Evolutionary conservation across 2,113 vertebrate genomes (phyloP), one percentile per base, ranked within the genome.

Genomic region (Colossoma macropomum): DNA sequence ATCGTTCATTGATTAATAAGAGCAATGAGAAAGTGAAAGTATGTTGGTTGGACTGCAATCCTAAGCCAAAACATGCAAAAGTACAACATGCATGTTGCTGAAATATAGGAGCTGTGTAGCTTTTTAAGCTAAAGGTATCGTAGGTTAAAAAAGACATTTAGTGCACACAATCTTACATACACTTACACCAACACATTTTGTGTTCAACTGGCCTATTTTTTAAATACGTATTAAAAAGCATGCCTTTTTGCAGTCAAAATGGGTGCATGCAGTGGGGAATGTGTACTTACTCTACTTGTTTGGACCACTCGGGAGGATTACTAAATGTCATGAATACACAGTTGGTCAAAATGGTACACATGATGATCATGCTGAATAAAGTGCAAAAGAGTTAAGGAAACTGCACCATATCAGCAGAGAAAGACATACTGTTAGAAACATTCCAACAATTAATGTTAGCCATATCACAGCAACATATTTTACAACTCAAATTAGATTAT

Each of bases 251-350:
- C 7, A 23, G 8, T 19, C 21, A 23, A 21, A 21, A 6, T 21
- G 30, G 19, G 50, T 72, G 8, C 45, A 86, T 87, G 82, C 45
- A 48, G 50, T 81, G 34, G 23, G 13, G 50, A 56, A 75, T 11
- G 6, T 17, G 50, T 92, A 94, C 91, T 97, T 94, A 97, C 96
- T 97, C 96, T 91, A 97, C 96, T 90, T 97, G 96, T 93, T 97
- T 97, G 6, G 96, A 96, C 96, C 96, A 97, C 25, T 97, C 96
- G 0, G 96, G 96, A 59, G 96, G 96, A 92, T 97, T 96, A 92
- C 95, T 97, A 93, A 97, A 96, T 88, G 96, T 97, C 96, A 97
- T 97, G 94, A 97, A 97, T 72, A 97, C 96, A 89, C 96, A 97
- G 95, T 97, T 97, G 92, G 96, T 97, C 95, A 97, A 94, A 95